Conservation (phyloP, 1,140 invertebrate species). For the Hirudo medicinalis region DNA sequence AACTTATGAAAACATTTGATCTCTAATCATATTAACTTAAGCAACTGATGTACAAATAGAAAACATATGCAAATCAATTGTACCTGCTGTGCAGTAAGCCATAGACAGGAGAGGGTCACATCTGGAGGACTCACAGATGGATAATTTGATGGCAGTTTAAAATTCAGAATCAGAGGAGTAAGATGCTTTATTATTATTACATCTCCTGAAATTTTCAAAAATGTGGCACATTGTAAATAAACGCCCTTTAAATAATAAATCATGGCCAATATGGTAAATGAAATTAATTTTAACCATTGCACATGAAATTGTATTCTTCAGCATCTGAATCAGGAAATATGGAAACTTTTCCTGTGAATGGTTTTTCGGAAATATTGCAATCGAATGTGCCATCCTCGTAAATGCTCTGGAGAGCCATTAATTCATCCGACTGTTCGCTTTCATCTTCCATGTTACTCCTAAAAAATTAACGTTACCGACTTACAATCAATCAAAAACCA, state of each 20-base stretch:
- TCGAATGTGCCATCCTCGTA: not conserved
- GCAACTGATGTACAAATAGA: no score
- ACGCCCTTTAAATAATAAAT: not conserved
- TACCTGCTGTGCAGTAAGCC: conserved; percentile 2
- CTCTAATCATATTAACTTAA: no score
- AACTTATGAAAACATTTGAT: no score
- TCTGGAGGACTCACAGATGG: not conserved
- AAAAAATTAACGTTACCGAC: no score
- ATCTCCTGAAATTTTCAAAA: conserved; percentile 5
- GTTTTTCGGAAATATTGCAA: not conserved
- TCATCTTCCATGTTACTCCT: not conserved
- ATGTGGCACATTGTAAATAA: not conserved
- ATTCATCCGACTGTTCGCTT: conserved; percentile 1
- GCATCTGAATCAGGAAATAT: no score
- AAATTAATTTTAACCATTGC: not conserved
- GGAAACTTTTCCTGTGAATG: not conserved
- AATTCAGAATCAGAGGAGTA: not conserved
- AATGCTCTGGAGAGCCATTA: conserved; percentile 3
- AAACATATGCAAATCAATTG: not conserved
- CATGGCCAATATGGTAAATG: no score
- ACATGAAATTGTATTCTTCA: not conserved
- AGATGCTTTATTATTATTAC: not conserved
- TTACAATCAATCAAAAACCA: no score
- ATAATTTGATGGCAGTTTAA: not conserved
- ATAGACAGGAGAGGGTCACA: not conserved